Base-by-base conservation (phyloP, 2,888 invertebrate genomes). In the Torymus aiolomorphi region DNA sequence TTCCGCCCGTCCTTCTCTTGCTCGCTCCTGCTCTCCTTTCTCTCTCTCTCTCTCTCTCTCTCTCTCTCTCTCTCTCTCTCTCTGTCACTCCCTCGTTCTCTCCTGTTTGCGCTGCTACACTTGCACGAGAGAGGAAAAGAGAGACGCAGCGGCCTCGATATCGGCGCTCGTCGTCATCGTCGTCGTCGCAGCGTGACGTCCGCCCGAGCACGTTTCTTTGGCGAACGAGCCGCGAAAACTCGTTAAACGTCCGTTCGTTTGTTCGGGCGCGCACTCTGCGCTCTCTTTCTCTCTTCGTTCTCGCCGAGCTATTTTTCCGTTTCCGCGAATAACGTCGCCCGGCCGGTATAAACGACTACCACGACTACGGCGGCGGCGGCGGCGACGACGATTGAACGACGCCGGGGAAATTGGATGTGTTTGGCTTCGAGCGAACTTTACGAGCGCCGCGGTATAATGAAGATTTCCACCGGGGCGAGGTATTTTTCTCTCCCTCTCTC, bases 141-240 rank as follows among this genome's bases (percentile, higher is more conserved):
- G 63, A 49, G 65, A 81, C 78, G 42, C 20, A 20, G 42, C 82
- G 83, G 83, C 83, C 85, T 85, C 84, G 85, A 86, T 86, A 59
- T 69, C 74, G 63, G 73, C 42, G 69, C 49, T 4, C 24, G 57
- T 20, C 56, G 42, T 16, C 12, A 24, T 24, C 42, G 51, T 84
- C 83, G 54, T 82, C 84, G 84, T 85, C 84, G 83, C 81, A 81
- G 76, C 82, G 82, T 82, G 81, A 83, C 84, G 84, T 80, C 80
- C 82, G 76, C 69, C 75, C 82, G 76, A 78, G 73, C 82, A 83
- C 82, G 83, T 81, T 81, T 76, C 73, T 76, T 80, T 71, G 56
- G 20, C 61, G 73, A 63, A 73, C 73, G 65, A 70, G 61, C 67
- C 76, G 80, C 75, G 75, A 61, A 81, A 80, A 78, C 83, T 83